Base-by-base conservation (phyloP, 2,797 vertebrate genomes). In the Parambassis ranga region DNA sequence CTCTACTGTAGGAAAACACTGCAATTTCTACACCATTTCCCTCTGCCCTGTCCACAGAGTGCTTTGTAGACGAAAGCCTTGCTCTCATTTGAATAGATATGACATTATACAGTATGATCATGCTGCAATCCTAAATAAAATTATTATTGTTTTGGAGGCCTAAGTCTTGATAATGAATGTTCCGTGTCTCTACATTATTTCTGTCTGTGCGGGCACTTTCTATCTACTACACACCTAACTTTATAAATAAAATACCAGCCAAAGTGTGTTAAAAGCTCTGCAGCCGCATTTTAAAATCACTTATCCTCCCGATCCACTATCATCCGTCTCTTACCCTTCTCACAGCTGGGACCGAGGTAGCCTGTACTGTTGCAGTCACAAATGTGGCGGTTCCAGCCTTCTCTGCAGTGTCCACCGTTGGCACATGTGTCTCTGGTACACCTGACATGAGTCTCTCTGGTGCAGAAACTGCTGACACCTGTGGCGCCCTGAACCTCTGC, bases 351-450 rank as follows among this genome's bases (percentile, higher is more conserved):
- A 4, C 96, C 96, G 53, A 95, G 87, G 85, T 91, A 97, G 48
- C 95, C 96, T 0, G 95, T 98, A 31, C 93, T 93, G 0, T 93
- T 82, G 71, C 96, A 98, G 85, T 97, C 95, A 22, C 96, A 98
- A 58, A 97, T 79, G 62, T 95, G 95, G 6, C 96, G 94, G 89
- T 98, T 98, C 96, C 96, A 98, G 42, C 96, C 96, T 64, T 98
- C 96, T 0, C 88, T 88, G 78, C 96, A 98, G 30, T 91, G 65
- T 0, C 94, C 95, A 0, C 94, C 93, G 1, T 96, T 94, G 24
- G 83, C 90, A 9, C 96, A 98, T 0, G 94, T 95, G 6, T 91
- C 90, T 1, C 91, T 88, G n/a, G 87, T 71, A 51, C 96, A 98
- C 59, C 93, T 92, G 27, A 92, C 76, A 50, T 95, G 93, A 0